These are phyloP conservation scores for Sebastes steindachneri DNA, from an alignment of 2,797 vertebrate species.

Conservation along the genomic window DNA sequence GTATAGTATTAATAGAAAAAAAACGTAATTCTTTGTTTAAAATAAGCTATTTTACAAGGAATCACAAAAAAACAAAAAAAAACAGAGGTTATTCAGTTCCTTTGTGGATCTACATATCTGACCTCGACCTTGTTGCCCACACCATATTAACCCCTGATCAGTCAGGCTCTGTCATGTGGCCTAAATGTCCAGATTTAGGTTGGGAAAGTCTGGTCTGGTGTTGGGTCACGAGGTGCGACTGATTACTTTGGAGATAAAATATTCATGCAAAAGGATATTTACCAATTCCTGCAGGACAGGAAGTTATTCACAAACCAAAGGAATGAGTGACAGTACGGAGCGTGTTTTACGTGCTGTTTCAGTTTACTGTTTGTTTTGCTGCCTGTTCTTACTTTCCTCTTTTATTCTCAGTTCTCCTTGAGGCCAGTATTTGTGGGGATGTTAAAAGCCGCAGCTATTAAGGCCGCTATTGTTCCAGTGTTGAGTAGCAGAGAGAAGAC, in stretches of 20 bases:
- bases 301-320: slow-evolving; percentile 10
- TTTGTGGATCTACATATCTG: slow-evolving; percentile 4
- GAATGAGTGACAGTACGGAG: neutral
- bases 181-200: slow-evolving; percentile 14
- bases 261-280: neutral
- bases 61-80: neutral
- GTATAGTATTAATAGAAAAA: neutral
- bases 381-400: slow-evolving; percentile 10
- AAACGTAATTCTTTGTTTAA: neutral
- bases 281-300: neutral
- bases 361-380: slow-evolving; percentile 35
- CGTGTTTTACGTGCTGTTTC: slow-evolving; percentile 9
- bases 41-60: neutral
- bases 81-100: neutral
- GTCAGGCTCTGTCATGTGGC: slow-evolving; percentile 17
- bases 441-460: slow-evolving; percentile 59
- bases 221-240: slow-evolving; percentile 30
- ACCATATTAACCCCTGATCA: slow-evolving; percentile 30
- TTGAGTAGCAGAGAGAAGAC: slow-evolving; percentile 66
- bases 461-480: slow-evolving; percentile 76
- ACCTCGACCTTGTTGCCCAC: neutral
- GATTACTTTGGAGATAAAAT: neutral
- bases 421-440: slow-evolving; percentile 56
- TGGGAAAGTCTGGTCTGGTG: slow-evolving; percentile 13
- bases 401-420: slow-evolving; percentile 41